phyloP scores from a whole-genome alignment of 53 echinoderm and acorn worm species.

The Arbacia lixula region DNA sequence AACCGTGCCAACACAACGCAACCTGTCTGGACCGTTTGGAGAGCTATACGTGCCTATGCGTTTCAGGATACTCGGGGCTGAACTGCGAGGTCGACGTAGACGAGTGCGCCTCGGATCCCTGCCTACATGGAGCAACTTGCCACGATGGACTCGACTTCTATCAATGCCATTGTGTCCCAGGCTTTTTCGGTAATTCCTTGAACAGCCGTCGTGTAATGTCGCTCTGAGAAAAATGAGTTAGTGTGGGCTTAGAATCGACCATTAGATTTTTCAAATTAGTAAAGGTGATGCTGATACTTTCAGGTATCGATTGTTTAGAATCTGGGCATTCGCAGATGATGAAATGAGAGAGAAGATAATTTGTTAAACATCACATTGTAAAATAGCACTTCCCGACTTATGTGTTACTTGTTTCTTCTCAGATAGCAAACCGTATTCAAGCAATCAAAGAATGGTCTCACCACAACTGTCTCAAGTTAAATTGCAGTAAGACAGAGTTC shows the following conservation, averaged over 20 bases:
- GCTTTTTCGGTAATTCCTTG: constrained; percentile 55
- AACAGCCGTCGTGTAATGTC: neutral
- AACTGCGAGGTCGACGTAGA: constrained; percentile 69
- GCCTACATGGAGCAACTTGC: constrained; percentile 68
- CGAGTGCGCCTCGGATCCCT: constrained; percentile 61
- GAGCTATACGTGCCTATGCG: constrained; percentile 67
- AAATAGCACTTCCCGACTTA: too few relatives aligned
- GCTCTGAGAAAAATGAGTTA: neutral
- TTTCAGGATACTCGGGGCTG: constrained; percentile 64
- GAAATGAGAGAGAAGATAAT: too few relatives aligned
- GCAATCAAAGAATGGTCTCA: too few relatives aligned
- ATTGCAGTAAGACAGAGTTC: too few relatives aligned
- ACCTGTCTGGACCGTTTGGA: constrained; percentile 65
- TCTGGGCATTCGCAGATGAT: neutral
- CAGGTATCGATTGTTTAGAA: too few relatives aligned
- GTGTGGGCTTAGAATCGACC: too few relatives aligned
- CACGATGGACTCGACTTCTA: constrained; percentile 49
- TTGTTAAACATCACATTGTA: too few relatives aligned
- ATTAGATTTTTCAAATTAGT: too few relatives aligned
- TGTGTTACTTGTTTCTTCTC: too few relatives aligned
- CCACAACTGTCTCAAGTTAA: too few relatives aligned
- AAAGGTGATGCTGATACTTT: too few relatives aligned
- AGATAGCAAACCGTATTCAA: too few relatives aligned
- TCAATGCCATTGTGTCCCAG: constrained; percentile 52
- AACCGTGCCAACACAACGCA: constrained; percentile 62